Conservation (phyloP, 2,888 invertebrate species). For the Mechanitis mazaeus region DNA sequence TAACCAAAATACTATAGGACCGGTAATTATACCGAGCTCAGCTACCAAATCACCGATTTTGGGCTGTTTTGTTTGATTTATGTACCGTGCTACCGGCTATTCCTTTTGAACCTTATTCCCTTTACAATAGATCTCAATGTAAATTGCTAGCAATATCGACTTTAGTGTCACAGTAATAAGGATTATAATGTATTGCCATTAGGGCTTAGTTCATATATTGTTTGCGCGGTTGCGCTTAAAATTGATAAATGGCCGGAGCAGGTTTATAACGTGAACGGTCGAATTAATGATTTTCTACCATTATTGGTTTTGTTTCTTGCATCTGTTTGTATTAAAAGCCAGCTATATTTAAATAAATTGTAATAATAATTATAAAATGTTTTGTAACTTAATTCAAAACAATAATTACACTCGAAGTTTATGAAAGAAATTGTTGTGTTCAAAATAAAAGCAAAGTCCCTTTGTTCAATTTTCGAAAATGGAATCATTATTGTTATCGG, state of each 20-base stretch:
- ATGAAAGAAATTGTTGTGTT: slow-evolving; percentile 28
- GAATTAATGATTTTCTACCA: slow-evolving; percentile 18
- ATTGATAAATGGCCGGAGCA: slow-evolving; percentile 27
- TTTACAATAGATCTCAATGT: too few relatives aligned
- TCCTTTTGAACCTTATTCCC: not conserved
- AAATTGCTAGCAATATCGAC: too few relatives aligned
- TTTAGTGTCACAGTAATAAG: not conserved
- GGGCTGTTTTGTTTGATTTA: slow-evolving; percentile 57
- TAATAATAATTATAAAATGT: slow-evolving; percentile 7
- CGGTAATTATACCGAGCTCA: slow-evolving; percentile 28
- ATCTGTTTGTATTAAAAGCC: not conserved
- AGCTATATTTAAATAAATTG: too few relatives aligned
- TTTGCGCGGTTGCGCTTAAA: slow-evolving; percentile 19
- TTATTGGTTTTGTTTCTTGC: slow-evolving; percentile 15
- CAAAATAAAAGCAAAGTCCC: slow-evolving; percentile 22
- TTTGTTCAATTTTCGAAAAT: slow-evolving; percentile 24
- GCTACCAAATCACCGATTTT: slow-evolving; percentile 52
- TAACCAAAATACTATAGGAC: slow-evolving; percentile 22
- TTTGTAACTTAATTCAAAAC: slow-evolving; percentile 12
- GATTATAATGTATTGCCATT: slow-evolving; percentile 1
- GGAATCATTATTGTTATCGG: slow-evolving; percentile 12
- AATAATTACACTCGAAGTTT: slow-evolving; percentile 20
- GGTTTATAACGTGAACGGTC: slow-evolving; percentile 15
- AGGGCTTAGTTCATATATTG: slow-evolving; percentile 1
- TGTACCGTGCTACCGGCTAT: slow-evolving; percentile 36